Conservation (phyloP, 2,113 vertebrate species). For the Laticauda colubrina region DNA sequence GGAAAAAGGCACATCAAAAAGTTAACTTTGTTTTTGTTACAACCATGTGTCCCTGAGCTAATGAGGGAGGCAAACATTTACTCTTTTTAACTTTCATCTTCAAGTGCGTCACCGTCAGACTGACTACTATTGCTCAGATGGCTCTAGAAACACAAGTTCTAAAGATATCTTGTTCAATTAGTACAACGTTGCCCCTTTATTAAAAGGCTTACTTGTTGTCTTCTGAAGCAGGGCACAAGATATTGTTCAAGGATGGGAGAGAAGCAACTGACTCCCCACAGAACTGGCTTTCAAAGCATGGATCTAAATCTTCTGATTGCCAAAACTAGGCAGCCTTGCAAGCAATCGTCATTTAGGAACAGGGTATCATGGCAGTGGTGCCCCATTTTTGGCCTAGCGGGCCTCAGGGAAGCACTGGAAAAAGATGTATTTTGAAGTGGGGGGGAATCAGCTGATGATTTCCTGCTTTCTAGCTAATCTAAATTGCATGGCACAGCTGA, state of each 20-base stretch:
- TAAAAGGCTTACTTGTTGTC: not conserved
- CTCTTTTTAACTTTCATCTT: not conserved
- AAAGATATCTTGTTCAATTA: not conserved
- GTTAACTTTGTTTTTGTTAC: rapidly evolving
- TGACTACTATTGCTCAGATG: not conserved
- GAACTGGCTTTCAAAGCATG: not conserved
- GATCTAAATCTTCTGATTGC: not conserved
- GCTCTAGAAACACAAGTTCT: not conserved
- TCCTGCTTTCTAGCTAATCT: too few species aligned
- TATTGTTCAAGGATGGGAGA: not conserved
- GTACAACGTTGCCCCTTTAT: not conserved
- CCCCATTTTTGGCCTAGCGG: too few species aligned
- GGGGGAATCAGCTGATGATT: too few species aligned
- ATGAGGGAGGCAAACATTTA: not conserved
- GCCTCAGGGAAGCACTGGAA: too few species aligned
- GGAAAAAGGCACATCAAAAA: not conserved
- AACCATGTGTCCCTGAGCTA: not conserved
- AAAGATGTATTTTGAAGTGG: too few species aligned
- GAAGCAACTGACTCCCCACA: not conserved
- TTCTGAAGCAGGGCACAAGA: not conserved
- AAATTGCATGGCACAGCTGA: too few species aligned
- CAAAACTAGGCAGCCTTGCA: not conserved
- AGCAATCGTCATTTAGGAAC: not conserved
- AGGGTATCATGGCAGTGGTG: not conserved
- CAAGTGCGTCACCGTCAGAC: not conserved